Conservation (phyloP, 2,797 vertebrate genomes). For the Sebastes oblongus region DNA sequence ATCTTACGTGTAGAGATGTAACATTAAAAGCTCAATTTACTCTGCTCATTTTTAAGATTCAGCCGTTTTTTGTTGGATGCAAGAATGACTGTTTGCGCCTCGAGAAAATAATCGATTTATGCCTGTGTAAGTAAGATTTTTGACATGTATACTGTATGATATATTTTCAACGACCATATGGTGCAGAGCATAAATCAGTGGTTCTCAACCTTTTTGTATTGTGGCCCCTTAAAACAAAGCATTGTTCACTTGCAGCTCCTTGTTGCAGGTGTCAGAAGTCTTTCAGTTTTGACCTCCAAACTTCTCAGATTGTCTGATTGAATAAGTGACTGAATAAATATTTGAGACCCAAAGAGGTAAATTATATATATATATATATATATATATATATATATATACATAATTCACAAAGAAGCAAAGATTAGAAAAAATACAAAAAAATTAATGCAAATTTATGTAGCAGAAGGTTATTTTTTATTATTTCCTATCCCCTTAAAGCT, state of each 20-base stretch:
- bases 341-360: not conserved
- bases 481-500: not conserved
- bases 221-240: not conserved
- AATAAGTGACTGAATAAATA: not conserved
- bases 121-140: slow-evolving; percentile 41
- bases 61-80: slow-evolving; percentile 74
- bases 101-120: slow-evolving; percentile 23
- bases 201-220: not conserved
- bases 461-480: not conserved
- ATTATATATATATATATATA: not conserved
- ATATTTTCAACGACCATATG: not conserved
- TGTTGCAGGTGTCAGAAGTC: not conserved
- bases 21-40: not conserved
- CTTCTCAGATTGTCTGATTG: not conserved
- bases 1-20: not conserved
- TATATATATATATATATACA: not conserved
- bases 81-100: slow-evolving; percentile 54
- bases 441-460: not conserved
- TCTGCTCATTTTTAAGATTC: slow-evolving; percentile 65
- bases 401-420: not conserved
- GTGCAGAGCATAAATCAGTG: not conserved
- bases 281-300: not conserved
- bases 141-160: not conserved
- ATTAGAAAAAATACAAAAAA: not conserved
- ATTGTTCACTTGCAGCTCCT: not conserved